Conservation (phyloP, 2,797 vertebrate genomes). For the Trichosurus vulpecula region DNA sequence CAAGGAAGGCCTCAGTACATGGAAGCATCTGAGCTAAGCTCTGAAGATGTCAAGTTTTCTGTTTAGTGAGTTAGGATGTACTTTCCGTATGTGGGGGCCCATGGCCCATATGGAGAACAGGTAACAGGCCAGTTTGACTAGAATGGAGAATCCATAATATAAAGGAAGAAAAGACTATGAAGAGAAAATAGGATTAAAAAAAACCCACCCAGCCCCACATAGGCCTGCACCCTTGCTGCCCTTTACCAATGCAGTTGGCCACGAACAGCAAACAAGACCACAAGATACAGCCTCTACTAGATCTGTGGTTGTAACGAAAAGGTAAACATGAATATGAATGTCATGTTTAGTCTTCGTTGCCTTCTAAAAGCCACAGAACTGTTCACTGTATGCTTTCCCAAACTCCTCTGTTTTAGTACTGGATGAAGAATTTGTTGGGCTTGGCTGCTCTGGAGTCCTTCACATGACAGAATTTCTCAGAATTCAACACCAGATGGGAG, state of each 20-base stretch:
- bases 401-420: not conserved
- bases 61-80: not conserved
- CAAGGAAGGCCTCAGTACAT: not conserved
- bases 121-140: not conserved
- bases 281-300: not conserved
- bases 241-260: not conserved
- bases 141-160: not conserved
- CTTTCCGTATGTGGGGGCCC: not conserved
- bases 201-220: not conserved
- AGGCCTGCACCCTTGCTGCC: constrained; percentile 28
- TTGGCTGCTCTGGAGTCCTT: constrained; percentile 10
- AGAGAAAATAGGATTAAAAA: not conserved
- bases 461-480: constrained; percentile 25
- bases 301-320: not conserved
- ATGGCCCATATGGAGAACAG: not conserved
- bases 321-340: constrained; percentile 31
- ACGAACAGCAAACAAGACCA: constrained; percentile 35
- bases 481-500: constrained; percentile 33
- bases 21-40: not conserved
- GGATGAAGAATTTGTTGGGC: constrained; percentile 32
- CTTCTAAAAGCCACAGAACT: constrained; percentile 41
- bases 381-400: constrained; percentile 10
- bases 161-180: constrained; percentile 10
- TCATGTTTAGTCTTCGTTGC: not conserved
- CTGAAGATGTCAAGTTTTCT: not conserved